Percentiles rank a stretch among this genome's conserved stretches.
Conservation (phyloP, 2,797 vertebrate genomes). For the Danio choprae region DNA sequence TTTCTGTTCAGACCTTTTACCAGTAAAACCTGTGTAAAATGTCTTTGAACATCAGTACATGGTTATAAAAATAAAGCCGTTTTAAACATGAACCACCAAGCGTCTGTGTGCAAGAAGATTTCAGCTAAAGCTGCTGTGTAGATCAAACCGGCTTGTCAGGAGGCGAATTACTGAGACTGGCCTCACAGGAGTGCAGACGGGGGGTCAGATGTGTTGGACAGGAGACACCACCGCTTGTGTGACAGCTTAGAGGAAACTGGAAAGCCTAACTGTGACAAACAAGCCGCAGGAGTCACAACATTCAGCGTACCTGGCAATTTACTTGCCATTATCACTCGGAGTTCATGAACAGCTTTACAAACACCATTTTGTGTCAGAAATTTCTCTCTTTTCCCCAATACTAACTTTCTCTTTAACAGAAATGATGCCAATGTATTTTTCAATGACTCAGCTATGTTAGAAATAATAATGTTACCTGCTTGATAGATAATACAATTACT, state of each 20-base stretch:
- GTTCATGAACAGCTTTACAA: constrained; percentile 60
- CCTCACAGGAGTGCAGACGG: constrained; percentile 5
- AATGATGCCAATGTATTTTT: too few relatives aligned
- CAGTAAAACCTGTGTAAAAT: background rate
- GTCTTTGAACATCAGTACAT: background rate
- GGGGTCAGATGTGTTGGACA: constrained; percentile 17
- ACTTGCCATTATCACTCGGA: constrained; percentile 62
- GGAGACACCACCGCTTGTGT: constrained; percentile 20
- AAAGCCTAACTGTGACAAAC: constrained; percentile 56
- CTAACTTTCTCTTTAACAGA: too few relatives aligned
- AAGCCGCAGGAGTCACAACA: constrained; percentile 41
- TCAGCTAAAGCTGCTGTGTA: background rate
- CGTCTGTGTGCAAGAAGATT: background rate
- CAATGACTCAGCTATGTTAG: too few relatives aligned
- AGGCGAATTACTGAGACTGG: background rate
- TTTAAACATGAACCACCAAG: constrained; percentile 2
- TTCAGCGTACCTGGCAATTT: constrained; percentile 55
- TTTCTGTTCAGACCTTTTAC: background rate
- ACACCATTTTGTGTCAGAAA: background rate
- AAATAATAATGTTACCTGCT: too few relatives aligned
- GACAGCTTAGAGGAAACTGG: constrained; percentile 53
- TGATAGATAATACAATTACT: too few relatives aligned
- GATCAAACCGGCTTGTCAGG: constrained; percentile 3
- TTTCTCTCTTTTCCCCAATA: background rate
- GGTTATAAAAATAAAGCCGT: constrained; percentile 1